Conservation (phyloP, 2,797 vertebrate species). For the Cottoperca gobio region DNA sequence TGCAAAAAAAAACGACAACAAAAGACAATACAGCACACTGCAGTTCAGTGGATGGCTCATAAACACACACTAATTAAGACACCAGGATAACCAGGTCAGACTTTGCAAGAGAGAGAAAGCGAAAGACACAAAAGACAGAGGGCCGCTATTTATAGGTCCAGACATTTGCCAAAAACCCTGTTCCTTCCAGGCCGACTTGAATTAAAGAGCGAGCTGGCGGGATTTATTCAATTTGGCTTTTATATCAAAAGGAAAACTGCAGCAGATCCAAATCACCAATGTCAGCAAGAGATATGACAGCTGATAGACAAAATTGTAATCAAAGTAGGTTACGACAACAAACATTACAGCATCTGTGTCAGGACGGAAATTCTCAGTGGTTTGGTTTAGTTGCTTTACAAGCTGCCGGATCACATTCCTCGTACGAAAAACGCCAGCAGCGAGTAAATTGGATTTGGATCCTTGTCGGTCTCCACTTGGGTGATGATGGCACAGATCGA, state of each 20-base stretch:
- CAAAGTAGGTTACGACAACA: slow-evolving; percentile 1
- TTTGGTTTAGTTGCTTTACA: slow-evolving; percentile 1
- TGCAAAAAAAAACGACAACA: not conserved
- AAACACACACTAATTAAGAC: slow-evolving; percentile 13
- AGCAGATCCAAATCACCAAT: slow-evolving; percentile 7
- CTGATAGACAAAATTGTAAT: slow-evolving; percentile 22
- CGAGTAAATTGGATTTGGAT: slow-evolving; percentile 64
- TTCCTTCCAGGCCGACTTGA: slow-evolving; percentile 11
- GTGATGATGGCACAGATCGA: slow-evolving; percentile 43
- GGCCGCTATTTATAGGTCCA: slow-evolving; percentile 49
- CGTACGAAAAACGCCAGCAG: not conserved
- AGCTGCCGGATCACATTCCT: slow-evolving; percentile 39
- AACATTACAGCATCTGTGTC: not conserved
- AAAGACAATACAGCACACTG: not conserved
- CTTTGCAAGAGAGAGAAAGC: not conserved
- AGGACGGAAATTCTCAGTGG: not conserved
- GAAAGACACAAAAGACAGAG: slow-evolving; percentile 20
- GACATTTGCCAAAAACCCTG: slow-evolving; percentile 33
- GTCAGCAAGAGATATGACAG: not conserved
- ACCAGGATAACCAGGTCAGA: slow-evolving; percentile 40
- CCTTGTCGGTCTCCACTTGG: slow-evolving; percentile 30
- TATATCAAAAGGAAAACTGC: slow-evolving; percentile 3
- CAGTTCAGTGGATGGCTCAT: not conserved
- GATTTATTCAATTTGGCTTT: slow-evolving; percentile 23
- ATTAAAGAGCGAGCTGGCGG: slow-evolving; percentile 8